Evolutionary conservation across 2,797 vertebrate species (phyloP), one percentile per base, ranked within the genome.

Genomic region (Paguma larvata): DNA sequence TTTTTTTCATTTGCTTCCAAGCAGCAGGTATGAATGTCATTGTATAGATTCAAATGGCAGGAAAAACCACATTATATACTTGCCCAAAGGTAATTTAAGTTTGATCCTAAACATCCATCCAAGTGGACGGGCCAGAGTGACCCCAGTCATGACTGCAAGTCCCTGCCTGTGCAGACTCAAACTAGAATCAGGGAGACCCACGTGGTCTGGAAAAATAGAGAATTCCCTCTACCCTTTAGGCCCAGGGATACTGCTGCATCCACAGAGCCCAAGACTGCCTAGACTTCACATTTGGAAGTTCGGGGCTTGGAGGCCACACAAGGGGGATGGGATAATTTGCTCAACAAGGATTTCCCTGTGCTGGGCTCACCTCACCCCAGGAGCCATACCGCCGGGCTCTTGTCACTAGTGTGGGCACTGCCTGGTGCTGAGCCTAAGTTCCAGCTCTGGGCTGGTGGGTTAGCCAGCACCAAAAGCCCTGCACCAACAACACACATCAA

Each of bases 241-340:
- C 11, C 0, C 4, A 3, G 3, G 3, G 3, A 38, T 30, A 15
- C 23, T 59, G 59, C 4, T 93, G 18, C 0, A 59, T n/a, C 7
- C n/a, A 27, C 41, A 3, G 2, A 16, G 38, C 46, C 46, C 18
- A n/a, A 41, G 5, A 73, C 0, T 6, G 8, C n/a, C 25, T 53
- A 34, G 4, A 34, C 10, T 78, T 65, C 16, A n/a, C 13, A 0
- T 51, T 75, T 56, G 65, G 38, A 94, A 85, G 51, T n/a, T 78
- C 12, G 30, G 67, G 32, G 10, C 48, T 46, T 87, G 77, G 48
- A 72, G 59, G 21, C 30, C 77, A 53, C 44, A 32, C 5, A 10
- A 2, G 46, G 10, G 86, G 16, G 25, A 5, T 30, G 19, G 62
- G 73, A 19, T 6, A 48, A 62, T 27, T 46, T 87, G 11, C 6